Evolutionary conservation across 1,140 invertebrate genomes (phyloP).

Genomic region (Megalopta genalis): DNA sequence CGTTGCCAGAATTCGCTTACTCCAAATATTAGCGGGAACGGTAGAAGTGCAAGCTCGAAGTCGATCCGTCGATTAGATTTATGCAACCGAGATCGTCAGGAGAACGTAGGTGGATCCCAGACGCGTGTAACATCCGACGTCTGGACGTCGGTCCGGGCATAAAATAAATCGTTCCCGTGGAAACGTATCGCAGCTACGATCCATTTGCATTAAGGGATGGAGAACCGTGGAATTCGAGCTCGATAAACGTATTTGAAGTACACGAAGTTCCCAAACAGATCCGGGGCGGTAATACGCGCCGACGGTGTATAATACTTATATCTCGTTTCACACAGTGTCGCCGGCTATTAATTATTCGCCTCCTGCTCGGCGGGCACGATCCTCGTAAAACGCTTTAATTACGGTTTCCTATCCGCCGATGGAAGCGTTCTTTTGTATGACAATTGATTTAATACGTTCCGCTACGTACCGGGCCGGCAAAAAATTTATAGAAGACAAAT

Average conservation of each 20-base stretch:
- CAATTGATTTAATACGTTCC: slow-evolving; percentile 28
- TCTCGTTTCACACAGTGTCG: slow-evolving; percentile 25
- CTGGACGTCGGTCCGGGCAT: neutral
- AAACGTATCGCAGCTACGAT: slow-evolving; percentile 38
- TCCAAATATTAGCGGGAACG: too few relatives aligned
- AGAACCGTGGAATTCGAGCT: slow-evolving; percentile 22
- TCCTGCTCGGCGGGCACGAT: slow-evolving; percentile 2
- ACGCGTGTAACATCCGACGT: slow-evolving; percentile 2
- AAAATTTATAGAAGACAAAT: slow-evolving; percentile 35
- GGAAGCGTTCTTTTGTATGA: slow-evolving; percentile 15
- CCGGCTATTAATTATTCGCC: slow-evolving; percentile 39
- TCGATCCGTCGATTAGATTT: slow-evolving; percentile 19
- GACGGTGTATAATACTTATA: slow-evolving; percentile 21
- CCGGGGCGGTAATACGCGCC: neutral
- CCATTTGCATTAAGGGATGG: slow-evolving; percentile 32
- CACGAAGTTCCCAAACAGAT: slow-evolving; percentile 21
- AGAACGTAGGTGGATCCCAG: slow-evolving; percentile 4
- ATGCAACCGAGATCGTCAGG: slow-evolving; percentile 1
- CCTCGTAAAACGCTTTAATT: slow-evolving; percentile 34
- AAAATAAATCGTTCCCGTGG: slow-evolving; percentile 32
- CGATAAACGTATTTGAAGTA: slow-evolving; percentile 27
- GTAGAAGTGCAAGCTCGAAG: too few relatives aligned
- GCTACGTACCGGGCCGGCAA: neutral
- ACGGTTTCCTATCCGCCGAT: slow-evolving; percentile 17
- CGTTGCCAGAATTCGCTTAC: too few relatives aligned